Evolutionary conservation across 2,888 invertebrate genomes (phyloP), one percentile per base, ranked within the genome.

Genomic region (Bursaphelenchus okinawaensis): DNA sequence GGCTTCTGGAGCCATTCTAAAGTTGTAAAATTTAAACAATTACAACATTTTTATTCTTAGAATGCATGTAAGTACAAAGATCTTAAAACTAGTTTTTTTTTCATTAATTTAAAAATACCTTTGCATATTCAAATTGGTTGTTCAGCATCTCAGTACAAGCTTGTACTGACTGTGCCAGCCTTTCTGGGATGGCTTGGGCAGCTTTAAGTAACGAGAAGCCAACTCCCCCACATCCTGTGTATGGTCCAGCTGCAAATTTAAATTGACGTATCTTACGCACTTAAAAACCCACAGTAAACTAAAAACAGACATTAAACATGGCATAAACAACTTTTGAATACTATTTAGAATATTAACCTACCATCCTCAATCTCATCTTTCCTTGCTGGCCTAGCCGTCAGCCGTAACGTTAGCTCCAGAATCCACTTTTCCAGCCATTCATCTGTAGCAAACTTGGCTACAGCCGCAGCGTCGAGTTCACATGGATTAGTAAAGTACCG

Each of bases 101-200:
- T 22, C 22, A 67, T 22, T 29, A 22, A 20, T 68, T 60, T 56
- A 66, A 60, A 40, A 50, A 61, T 55, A 77, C 79, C 74, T 79
- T 80, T 62, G 75, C 29, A 27, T 58, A 59, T n/a, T 23, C 22
- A 22, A 50, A 63, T 54, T 69, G 69, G 4, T 31, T 20, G 3
- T 16, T n/a, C 12, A 22, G n/a, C 7, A 69, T 31, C 20, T 57
- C 40, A 26, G 19, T 50, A 16, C n/a, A 63, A 31, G 23, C 62
- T n/a, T 62, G 54, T 1, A 55, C 62, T n/a, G 19, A 23, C 20
- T 26, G 24, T 63, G 22, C 62, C 4, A 62, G 24, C 22, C 26
- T 63, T 26, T 60, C 62, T 19, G 55, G 62, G 19, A 62, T 19
- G n/a, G 28, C 28, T 51, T 60, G 63, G 19, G 62, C 63, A n/a